Evolutionary conservation across 2,797 vertebrate species (phyloP).

Genomic region (Chanos chanos): DNA sequence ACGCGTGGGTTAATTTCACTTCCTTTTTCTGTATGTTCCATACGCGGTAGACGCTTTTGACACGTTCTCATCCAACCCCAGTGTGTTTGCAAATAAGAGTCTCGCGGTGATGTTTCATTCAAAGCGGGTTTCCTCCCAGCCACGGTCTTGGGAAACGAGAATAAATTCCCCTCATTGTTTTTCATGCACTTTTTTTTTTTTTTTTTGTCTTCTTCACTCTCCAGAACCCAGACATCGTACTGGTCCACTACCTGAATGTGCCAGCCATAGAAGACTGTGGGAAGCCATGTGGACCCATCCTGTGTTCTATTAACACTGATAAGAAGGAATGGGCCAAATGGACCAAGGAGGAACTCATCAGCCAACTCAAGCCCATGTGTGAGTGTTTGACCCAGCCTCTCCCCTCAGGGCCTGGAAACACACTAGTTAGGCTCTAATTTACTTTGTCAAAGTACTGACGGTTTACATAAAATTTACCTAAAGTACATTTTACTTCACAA

Average conservation of each 20-base stretch:
- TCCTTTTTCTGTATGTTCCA: neutral
- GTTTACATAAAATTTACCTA: no score
- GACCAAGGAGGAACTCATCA: constrained; percentile 96
- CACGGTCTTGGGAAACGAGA: no score
- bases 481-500: neutral
- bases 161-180: no score
- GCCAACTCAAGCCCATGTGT: constrained; percentile 98
- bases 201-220: constrained; percentile 16
- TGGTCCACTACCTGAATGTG: constrained; percentile 98
- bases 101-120: constrained; percentile 15
- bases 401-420: no score
- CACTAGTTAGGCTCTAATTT: no score
- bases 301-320: constrained; percentile 98
- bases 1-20: constrained; percentile 18
- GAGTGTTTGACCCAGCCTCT: constrained; percentile 59
- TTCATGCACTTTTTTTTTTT: constrained; percentile 33
- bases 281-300: constrained; percentile 91
- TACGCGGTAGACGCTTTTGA: neutral
- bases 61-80: constrained; percentile 4
- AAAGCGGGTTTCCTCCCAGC: neutral
- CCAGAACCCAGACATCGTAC: constrained; percentile 96
- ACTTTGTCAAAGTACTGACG: no score
- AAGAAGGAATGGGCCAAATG: constrained; percentile 98
- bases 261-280: constrained; percentile 96
- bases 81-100: neutral